These are phyloP conservation scores for Pungitius pungitius DNA, from an alignment of 2,113 vertebrate species.

Conservation along the genomic window DNA sequence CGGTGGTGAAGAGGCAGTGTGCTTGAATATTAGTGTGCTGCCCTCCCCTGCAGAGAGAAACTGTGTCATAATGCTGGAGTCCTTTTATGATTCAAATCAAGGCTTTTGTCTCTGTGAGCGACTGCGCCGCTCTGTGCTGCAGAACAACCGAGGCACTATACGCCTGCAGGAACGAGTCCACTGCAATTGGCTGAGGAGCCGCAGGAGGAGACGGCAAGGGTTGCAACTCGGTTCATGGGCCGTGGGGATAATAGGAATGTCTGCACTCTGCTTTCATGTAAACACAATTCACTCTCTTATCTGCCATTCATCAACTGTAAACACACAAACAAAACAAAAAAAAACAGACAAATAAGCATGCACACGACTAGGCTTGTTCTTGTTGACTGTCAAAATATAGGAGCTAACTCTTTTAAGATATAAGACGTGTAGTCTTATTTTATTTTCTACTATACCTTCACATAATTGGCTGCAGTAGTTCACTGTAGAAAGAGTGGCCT, in stretches of 20 bases:
- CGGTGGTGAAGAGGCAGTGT: conserved; percentile 52
- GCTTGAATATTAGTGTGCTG: conserved; percentile 77
- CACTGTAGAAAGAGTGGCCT: neutral
- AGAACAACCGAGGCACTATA: conserved; percentile 81
- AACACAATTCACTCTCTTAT: conserved; percentile 65
- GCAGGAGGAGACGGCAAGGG: conserved; percentile 51
- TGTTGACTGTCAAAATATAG: conserved; percentile 11
- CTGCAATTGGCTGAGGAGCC: conserved; percentile 53
- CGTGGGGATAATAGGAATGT: conserved; percentile 48
- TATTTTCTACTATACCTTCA: neutral
- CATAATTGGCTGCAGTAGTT: neutral
- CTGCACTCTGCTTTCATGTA: conserved; percentile 59
- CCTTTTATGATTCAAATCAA: conserved; percentile 85
- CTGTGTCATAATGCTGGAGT: conserved; percentile 84
- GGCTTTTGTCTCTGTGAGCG: conserved; percentile 81
- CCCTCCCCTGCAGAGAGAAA: conserved; percentile 82
- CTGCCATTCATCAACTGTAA: conserved; percentile 54
- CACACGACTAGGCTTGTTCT: conserved; percentile 33
- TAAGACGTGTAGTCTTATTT: neutral
- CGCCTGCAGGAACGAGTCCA: conserved; percentile 67
- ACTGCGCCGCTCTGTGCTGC: conserved; percentile 75
- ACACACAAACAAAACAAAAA: conserved; percentile 52
- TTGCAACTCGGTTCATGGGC: conserved; percentile 34
- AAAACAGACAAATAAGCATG: conserved; percentile 48
- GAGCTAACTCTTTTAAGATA: neutral